These are phyloP conservation scores for Oenanthe oenanthe DNA, from an alignment of 2,113 vertebrate genomes.

Conservation along the genomic window DNA sequence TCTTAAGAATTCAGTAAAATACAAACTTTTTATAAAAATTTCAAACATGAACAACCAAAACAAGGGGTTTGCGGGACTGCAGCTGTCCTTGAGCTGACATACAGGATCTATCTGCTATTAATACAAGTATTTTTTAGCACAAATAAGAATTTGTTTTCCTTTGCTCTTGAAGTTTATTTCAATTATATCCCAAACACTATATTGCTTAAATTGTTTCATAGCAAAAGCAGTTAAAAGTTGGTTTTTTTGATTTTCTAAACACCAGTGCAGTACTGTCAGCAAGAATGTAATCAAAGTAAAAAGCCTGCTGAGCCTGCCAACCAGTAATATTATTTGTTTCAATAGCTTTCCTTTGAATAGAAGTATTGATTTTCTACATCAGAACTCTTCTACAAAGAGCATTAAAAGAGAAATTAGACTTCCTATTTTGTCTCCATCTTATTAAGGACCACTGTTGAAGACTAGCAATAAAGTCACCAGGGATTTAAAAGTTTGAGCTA, in stretches of 20 bases:
- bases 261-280: background rate
- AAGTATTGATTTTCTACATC: conserved; percentile 62
- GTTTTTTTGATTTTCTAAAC: background rate
- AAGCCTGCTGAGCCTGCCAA: conserved; percentile 12
- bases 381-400: conserved; percentile 35
- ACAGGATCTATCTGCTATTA: background rate
- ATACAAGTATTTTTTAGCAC: background rate
- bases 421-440: conserved; percentile 17
- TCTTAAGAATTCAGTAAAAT: background rate
- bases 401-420: conserved; percentile 55
- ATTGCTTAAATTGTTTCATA: background rate
- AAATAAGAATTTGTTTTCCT: background rate
- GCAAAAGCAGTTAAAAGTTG: background rate
- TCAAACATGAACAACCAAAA: background rate
- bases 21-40: background rate
- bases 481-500: background rate
- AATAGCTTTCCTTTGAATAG: conserved; percentile 36
- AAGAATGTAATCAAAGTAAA: conserved; percentile 26
- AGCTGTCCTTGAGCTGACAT: background rate
- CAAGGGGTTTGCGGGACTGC: background rate
- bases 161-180: background rate
- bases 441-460: conserved; percentile 10
- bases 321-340: conserved; percentile 59
- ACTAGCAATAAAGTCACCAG: background rate
- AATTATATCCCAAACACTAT: background rate